Percentiles rank a stretch among this genome's conserved stretches.
Conservation (phyloP, 2,113 vertebrate species). For the Hyperopisus bebe region DNA sequence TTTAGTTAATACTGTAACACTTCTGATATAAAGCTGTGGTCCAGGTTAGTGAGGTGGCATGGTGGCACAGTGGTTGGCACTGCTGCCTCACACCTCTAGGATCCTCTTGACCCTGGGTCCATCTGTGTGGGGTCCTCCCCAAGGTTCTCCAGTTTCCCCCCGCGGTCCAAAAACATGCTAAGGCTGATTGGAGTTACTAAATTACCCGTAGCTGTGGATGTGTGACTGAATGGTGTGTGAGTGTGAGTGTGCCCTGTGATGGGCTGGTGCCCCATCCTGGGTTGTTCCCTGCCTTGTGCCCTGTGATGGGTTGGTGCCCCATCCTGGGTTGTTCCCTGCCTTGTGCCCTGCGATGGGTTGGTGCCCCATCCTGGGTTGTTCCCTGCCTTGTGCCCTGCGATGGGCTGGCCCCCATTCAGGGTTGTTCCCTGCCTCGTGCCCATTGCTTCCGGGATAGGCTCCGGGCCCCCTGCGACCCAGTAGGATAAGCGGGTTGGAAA, state of each 20-base stretch:
- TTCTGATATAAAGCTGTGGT: background rate
- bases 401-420: background rate
- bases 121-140: background rate
- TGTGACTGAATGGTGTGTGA: background rate
- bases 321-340: too few species aligned
- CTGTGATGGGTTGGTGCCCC: background rate
- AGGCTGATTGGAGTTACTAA: background rate
- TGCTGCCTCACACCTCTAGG: background rate
- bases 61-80: background rate
- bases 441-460: background rate
- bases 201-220: background rate
- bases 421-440: background rate
- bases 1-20: background rate
- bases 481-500: background rate
- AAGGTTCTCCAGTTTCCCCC: background rate
- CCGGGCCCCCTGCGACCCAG: background rate
- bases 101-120: background rate
- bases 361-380: too few species aligned
- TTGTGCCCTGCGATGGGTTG: too few species aligned
- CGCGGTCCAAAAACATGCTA: background rate
- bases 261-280: too few species aligned
- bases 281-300: background rate
- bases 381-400: background rate
- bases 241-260: background rate
- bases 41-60: background rate